Base-by-base conservation (phyloP, 2,888 invertebrate species). In the Hydroisotoma schaefferi region DNA sequence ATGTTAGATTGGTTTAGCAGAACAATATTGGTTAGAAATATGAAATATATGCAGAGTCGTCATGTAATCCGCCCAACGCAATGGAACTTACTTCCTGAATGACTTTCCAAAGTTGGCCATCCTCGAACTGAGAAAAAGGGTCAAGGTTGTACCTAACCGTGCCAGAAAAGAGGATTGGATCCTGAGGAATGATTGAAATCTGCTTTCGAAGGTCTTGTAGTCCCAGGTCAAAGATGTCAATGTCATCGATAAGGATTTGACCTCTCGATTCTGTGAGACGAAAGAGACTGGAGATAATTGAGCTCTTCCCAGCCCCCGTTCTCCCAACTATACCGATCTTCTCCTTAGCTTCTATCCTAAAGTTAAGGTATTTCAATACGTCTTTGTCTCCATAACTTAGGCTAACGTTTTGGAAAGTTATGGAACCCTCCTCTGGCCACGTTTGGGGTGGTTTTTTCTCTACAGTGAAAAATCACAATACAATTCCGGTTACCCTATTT, bases 151-250 rank as follows among this genome's bases (percentile, higher is more conserved):
- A 87, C 1, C 94, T 81, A 80, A 94, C 82, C 1, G 90, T 87
- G 38, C 93, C 94, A 0, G 90, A 88, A 78, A 94, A 93, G 25
- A 93, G 77, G 26, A 91, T 85, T 0, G 93, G 92, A 74, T 92
- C 91, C 80, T 94, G 94, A 0, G 94, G 94, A 74, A 94, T 94
- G 73, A 94, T 94, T 0, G 94, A 87, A 59, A 94, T 87, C 72
- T 85, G 86, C 58, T 83, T 83, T 51, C 94, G 81, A 26, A 94
- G 78, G 73, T 89, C 87, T 76, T 86, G 80, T 26, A 81, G 76
- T 8, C 79, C 79, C n/a, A 82, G 74, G 1, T 74, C 63, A 37
- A 68, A 70, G 26, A 77, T 77, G 61, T 78, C 88, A 49, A 90
- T 78, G 49, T 84, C 88, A 78, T 94, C 94, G 74, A 94, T 90